Evolutionary conservation across 2,797 vertebrate species (phyloP).

Genomic region (Carapus acus): DNA sequence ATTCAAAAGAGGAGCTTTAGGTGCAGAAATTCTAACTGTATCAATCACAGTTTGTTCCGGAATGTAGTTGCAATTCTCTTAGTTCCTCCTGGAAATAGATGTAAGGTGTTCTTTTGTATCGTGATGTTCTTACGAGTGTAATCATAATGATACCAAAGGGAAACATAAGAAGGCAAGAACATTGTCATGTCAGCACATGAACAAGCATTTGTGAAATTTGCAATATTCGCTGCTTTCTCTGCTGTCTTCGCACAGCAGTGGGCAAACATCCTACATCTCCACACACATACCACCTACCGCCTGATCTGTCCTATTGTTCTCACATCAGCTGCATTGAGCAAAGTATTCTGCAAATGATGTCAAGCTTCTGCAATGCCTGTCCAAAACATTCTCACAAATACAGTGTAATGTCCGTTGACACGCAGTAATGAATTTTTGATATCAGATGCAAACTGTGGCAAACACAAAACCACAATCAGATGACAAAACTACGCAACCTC

Average conservation of each 20-base stretch:
- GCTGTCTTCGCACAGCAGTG: neutral
- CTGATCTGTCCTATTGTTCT: neutral
- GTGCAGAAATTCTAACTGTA: constrained; percentile 5
- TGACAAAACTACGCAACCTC: no score
- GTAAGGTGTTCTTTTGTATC: no score
- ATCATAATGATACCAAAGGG: no score
- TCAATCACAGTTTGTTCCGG: neutral
- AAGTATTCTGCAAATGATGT: constrained; percentile 1
- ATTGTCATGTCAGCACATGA: no score
- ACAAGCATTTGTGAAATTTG: neutral
- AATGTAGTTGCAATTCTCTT: neutral
- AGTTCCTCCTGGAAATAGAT: no score
- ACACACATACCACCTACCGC: neutral
- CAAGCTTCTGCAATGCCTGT: neutral
- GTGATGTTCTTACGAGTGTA: no score
- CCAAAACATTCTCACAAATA: no score
- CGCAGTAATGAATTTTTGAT: no score
- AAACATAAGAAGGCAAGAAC: no score
- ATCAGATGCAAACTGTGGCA: no score
- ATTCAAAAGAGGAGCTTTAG: neutral
- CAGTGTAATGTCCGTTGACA: no score
- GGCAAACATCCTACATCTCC: neutral
- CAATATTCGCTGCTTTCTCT: neutral
- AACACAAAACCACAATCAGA: no score
- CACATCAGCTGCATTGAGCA: neutral